Base-by-base conservation (phyloP, 1,140 invertebrate genomes). In the Gyrodactylus bullatarudis region DNA sequence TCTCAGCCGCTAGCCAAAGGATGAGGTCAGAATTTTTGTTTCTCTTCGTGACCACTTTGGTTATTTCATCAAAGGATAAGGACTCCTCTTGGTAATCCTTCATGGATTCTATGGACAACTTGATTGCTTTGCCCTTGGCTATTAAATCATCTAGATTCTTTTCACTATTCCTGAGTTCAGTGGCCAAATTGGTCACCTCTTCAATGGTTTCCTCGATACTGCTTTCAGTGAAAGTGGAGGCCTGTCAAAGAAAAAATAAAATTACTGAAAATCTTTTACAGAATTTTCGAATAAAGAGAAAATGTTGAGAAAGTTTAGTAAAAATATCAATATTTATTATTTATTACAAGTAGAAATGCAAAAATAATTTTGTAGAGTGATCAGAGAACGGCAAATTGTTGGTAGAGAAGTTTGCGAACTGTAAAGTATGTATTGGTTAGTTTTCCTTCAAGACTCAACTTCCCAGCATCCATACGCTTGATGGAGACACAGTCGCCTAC, bases 381-480 rank as follows among this genome's bases (percentile, higher is more conserved):
- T 68, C 85, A 97, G 70, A 98, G 85, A 78, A 99, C 92, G 75
- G 93, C 92, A 82, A 95, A 99, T 79, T 98, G 93, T 75, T 90
- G 86, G 79, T 98, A 98, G 0, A 99, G 81, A 26, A 96, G 80
- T 77, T 93, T 87, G 73, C 91, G 84, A 25, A 99, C 87, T 84
- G 86, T 87, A 79, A 89, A 99, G 81, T 94, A 98, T 75, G 96
- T 91, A 76, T 94, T 88, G 25, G 88, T 91, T 0, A 95, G 80
- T 71, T 87, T 87, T 1, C 94, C 94, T 83, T 98, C 93, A 69
- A 99, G 81, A 68, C 89, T 86, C 26, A 98, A 87, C 79, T 87
- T 86, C 20, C 92, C 92, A 76, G 87, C 85, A 77, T 95, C 91
- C 80, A 88, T 86, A 87, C 89, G 78, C 79, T 89, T 84, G 24